These are phyloP conservation scores for Cladopsammia gracilis DNA, from an alignment of 64 coral and sea anemone genomes.

Conservation along the genomic window DNA sequence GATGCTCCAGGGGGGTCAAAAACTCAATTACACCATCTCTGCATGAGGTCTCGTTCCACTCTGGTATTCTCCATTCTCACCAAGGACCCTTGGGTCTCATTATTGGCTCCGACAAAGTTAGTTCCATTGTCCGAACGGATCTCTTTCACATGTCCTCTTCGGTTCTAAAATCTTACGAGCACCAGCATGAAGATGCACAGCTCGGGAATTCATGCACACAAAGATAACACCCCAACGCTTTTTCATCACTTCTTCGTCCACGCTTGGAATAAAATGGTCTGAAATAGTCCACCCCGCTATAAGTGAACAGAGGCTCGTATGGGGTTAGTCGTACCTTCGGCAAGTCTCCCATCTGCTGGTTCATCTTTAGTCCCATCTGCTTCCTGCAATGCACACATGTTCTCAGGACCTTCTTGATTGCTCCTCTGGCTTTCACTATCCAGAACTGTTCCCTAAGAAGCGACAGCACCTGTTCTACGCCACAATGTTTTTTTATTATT, in stretches of 20 bases:
- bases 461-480: constrained; percentile 48
- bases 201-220: constrained; percentile 61
- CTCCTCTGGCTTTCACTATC: constrained; percentile 30
- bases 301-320: constrained; percentile 61
- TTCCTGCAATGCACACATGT: constrained; percentile 31
- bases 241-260: constrained; percentile 45
- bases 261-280: constrained; percentile 59
- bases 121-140: constrained; percentile 75
- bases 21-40: constrained; percentile 58
- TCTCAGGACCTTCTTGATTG: constrained; percentile 31
- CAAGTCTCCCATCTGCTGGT: constrained; percentile 72
- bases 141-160: constrained; percentile 30
- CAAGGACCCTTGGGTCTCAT: constrained; percentile 20
- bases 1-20: constrained; percentile 69
- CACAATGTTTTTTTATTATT: no score
- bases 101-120: constrained; percentile 57
- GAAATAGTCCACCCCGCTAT: constrained; percentile 62
- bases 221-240: constrained; percentile 62
- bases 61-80: background rate
- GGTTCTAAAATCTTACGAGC: constrained; percentile 14
- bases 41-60: background rate
- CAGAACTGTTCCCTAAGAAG: constrained; percentile 56
- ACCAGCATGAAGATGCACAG: constrained; percentile 60
- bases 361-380: background rate
- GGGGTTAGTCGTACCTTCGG: constrained; percentile 57